phyloP scores from a whole-genome alignment of 2,888 invertebrate species.

The Octodonta nipae region DNA sequence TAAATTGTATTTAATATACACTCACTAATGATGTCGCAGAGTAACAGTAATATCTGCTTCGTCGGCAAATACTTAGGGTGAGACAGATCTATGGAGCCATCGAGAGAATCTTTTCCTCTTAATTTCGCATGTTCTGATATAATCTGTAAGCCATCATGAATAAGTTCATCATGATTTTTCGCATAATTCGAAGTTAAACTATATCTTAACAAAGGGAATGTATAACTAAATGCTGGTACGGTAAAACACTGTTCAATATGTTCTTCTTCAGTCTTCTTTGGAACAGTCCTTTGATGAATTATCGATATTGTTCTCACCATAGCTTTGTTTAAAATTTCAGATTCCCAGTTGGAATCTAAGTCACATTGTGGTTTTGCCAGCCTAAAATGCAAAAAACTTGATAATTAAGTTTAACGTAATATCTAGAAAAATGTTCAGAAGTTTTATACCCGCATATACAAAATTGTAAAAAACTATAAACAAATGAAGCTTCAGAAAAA shows the following conservation, averaged over 20 bases:
- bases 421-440: no score
- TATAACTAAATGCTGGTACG: constrained; percentile 69
- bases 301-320: constrained; percentile 48
- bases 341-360: constrained; percentile 63
- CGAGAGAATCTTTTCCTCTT: constrained; percentile 33
- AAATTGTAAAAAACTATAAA: no score
- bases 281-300: constrained; percentile 42
- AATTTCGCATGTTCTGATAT: constrained; percentile 61
- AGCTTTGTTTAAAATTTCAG: constrained; percentile 49
- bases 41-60: constrained; percentile 64
- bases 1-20: no score
- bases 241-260: constrained; percentile 36
- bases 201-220: constrained; percentile 62
- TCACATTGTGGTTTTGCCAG: constrained; percentile 69
- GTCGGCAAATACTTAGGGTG: constrained; percentile 71
- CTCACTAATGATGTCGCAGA: constrained; percentile 64
- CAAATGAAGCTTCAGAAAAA: no score
- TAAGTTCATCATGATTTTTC: constrained; percentile 41
- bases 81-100: constrained; percentile 41
- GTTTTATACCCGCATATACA: no score
- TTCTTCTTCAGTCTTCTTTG: constrained; percentile 20
- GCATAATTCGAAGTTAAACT: constrained; percentile 39
- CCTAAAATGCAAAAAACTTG: constrained; percentile 24
- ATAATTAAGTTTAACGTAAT: no score
- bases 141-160: constrained; percentile 49